phyloP scores from a whole-genome alignment of 92 coral and sea anemone genomes.

The Epizoanthus fatuus region DNA sequence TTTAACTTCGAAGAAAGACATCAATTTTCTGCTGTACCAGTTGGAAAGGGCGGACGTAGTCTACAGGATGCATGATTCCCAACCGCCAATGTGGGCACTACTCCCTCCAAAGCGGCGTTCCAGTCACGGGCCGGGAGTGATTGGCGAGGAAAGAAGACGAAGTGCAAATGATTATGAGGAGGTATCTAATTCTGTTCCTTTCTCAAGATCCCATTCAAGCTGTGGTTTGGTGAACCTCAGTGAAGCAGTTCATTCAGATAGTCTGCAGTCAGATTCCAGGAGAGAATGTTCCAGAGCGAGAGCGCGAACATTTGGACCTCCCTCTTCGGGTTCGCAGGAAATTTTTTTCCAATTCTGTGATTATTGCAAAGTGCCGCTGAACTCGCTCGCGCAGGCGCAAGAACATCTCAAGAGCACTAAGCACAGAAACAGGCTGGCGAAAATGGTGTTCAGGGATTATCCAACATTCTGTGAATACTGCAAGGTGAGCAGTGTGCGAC shows the following conservation, averaged over 20 bases:
- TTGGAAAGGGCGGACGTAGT: constrained; percentile 31
- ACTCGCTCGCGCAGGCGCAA: constrained; percentile 78
- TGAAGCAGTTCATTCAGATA: not conserved
- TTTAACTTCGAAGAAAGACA: constrained; percentile 36
- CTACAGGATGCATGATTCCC: constrained; percentile 16
- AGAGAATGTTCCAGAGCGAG: constrained; percentile 1
- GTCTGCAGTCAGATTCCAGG: not conserved
- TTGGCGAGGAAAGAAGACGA: constrained; percentile 79
- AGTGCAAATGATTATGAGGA: constrained; percentile 41
- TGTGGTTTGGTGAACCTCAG: constrained; percentile 12
- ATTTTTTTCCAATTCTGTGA: constrained; percentile 69
- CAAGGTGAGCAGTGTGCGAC: constrained; percentile 39
- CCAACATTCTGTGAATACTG: constrained; percentile 86
- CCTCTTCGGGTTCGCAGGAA: constrained; percentile 33
- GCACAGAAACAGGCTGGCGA: constrained; percentile 89
- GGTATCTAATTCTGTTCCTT: constrained; percentile 1
- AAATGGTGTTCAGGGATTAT: constrained; percentile 78
- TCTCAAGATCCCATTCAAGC: constrained; percentile 19
- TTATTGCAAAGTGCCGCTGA: constrained; percentile 82
- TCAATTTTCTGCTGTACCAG: constrained; percentile 44
- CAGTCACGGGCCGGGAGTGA: constrained; percentile 66
- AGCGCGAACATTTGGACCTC: constrained; percentile 28
- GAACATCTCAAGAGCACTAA: constrained; percentile 94
- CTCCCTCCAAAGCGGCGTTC: constrained; percentile 1
- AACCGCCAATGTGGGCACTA: constrained; percentile 52